phyloP scores from a whole-genome alignment of 2,113 vertebrate genomes.

The Uria lomvia region DNA sequence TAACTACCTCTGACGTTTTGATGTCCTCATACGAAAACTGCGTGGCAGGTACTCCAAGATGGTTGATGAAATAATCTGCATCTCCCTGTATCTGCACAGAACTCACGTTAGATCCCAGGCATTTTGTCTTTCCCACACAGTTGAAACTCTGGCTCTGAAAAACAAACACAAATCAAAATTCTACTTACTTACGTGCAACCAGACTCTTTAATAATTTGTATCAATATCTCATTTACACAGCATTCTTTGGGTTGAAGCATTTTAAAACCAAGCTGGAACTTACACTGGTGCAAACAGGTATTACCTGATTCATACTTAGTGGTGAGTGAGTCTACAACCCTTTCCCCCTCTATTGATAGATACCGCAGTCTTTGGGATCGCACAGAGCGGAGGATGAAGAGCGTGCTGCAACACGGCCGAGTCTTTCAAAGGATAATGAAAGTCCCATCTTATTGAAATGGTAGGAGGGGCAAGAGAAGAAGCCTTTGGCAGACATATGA shows the following conservation, averaged over 20 bases:
- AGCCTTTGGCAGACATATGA: background rate
- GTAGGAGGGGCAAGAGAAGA: background rate
- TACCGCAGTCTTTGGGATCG: background rate
- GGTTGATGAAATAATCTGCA: constrained; percentile 88
- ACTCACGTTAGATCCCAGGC: constrained; percentile 79
- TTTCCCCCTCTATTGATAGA: background rate
- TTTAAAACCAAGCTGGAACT: background rate
- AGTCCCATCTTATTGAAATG: background rate
- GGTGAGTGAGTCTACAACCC: background rate
- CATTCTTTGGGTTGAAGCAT: background rate
- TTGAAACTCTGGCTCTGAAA: constrained; percentile 83
- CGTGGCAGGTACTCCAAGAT: constrained; percentile 83
- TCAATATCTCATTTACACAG: background rate
- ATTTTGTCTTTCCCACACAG: constrained; percentile 77
- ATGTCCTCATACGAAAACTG: constrained; percentile 86
- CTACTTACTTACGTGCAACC: background rate
- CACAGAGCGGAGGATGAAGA: background rate
- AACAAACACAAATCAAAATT: constrained; percentile 32
- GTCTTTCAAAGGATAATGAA: background rate
- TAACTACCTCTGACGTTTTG: constrained; percentile 78
- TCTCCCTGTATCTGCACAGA: constrained; percentile 88
- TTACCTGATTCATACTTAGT: background rate
- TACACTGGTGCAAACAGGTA: background rate
- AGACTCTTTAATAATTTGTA: background rate
- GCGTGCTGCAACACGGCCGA: background rate